Evolutionary conservation across 2,113 vertebrate species (phyloP).

Genomic region (Willisornis vidua): DNA sequence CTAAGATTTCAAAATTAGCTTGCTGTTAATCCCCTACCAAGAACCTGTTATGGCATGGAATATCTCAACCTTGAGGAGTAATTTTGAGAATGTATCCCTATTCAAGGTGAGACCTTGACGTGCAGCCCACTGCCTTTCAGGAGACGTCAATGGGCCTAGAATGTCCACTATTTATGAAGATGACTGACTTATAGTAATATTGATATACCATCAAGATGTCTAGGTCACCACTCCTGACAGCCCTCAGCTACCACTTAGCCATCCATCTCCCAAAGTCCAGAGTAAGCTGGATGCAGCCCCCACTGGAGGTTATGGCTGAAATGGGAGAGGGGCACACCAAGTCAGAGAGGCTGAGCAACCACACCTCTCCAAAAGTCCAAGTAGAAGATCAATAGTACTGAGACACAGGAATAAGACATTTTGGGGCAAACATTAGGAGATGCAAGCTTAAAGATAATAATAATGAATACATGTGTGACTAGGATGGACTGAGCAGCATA

Average conservation of each 20-base stretch:
- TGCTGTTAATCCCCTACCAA: neutral
- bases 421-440: neutral
- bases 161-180: neutral
- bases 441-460: neutral
- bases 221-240: neutral
- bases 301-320: neutral
- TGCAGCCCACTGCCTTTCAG: neutral
- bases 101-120: neutral
- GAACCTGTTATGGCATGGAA: neutral
- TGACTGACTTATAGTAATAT: neutral
- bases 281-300: neutral
- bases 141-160: neutral
- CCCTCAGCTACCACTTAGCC: accelerated
- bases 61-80: neutral
- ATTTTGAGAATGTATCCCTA: neutral
- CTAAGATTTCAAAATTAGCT: neutral
- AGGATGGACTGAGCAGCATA: neutral
- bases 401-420: neutral
- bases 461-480: neutral
- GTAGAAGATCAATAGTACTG: neutral
- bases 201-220: neutral
- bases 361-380: neutral
- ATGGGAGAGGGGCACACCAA: neutral
- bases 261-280: neutral
- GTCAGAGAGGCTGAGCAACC: neutral